phyloP scores from a whole-genome alignment of 2,113 vertebrate species.

The Hiodon tergisus region DNA sequence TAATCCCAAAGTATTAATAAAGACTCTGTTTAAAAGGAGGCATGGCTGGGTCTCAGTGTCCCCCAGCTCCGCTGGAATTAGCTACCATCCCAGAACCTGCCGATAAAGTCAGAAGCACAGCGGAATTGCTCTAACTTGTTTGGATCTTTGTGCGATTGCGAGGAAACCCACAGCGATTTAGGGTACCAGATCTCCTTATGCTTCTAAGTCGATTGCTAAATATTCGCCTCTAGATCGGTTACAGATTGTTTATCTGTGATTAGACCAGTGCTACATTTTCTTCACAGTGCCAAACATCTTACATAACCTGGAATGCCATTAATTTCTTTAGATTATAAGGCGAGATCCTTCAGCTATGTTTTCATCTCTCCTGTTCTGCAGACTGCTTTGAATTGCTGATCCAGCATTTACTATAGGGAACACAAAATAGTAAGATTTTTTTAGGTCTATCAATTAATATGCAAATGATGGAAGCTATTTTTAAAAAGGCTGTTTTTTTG shows the following conservation, averaged over 20 bases:
- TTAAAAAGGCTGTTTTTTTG: background rate
- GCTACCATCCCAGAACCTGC: background rate
- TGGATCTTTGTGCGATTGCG: no score
- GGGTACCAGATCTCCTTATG: no score
- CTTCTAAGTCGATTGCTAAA: no score
- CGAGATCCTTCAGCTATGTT: background rate
- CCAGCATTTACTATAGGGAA: background rate
- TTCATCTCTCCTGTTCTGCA: background rate
- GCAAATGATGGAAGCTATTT: background rate
- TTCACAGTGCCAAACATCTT: background rate
- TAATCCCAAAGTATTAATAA: background rate
- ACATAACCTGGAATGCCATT: constrained; percentile 7
- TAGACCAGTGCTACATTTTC: no score
- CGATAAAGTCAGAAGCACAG: background rate
- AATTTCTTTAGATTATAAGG: background rate
- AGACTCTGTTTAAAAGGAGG: background rate
- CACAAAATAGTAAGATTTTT: background rate
- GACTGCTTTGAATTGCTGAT: background rate
- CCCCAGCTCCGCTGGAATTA: background rate
- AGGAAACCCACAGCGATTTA: no score
- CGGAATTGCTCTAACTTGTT: no score
- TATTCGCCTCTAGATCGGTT: no score
- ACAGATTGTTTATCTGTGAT: no score
- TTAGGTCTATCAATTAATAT: background rate
- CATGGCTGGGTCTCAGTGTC: background rate